Evolutionary conservation across 2,113 vertebrate species (phyloP), one percentile per base, ranked within the genome.

Genomic region (Nanorana parkeri): DNA sequence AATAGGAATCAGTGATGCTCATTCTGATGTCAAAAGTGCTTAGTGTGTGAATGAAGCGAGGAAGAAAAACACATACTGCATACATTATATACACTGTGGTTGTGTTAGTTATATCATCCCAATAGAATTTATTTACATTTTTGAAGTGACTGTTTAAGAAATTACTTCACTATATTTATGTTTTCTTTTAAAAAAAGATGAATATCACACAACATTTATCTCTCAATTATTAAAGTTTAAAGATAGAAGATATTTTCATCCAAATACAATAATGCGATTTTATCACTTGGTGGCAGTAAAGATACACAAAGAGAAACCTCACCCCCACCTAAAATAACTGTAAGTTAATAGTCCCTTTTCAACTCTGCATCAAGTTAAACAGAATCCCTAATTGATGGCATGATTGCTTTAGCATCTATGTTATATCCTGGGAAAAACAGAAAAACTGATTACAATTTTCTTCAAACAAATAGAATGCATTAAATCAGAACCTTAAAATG

Each of bases 271-370:
- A 58, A 73, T 73, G n/a, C 19, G 54, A 11, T 58, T 74, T 74
- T 74, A 60, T 83, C 96, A 95, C 93, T 92, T 97, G 97, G 93
- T 97, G 97, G 96, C 96, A 96, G 94, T 95, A 96, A 94, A 95
- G 93, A 88, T 89, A 92, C 94, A 87, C 58, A 88, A 85, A 83
- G n/a, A 0, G 69, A 8, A 28, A 60, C 69, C 69, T 41, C 69
- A 36, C 71, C 71, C 68, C 71, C 26, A 68, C 0, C 0, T 24
- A 67, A 80, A 83, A 69, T 23, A 60, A 56, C 17, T 84, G 32
- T 17, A 76, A 80, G 29, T 5, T 2, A 58, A 56, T 65, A 16
- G 36, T 60, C 21, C 52, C 81, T 81, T 63, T 72, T 83, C 84
- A 78, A 87, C 84, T 87, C 74, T 87, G 69, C 56, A 55, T 47